Percentiles rank a stretch among this genome's conserved stretches.
These are phyloP conservation scores for Beroe forskalii DNA, from an alignment of 37 sponge, comb jelly and placozoan genomes.

Conservation along the genomic window DNA sequence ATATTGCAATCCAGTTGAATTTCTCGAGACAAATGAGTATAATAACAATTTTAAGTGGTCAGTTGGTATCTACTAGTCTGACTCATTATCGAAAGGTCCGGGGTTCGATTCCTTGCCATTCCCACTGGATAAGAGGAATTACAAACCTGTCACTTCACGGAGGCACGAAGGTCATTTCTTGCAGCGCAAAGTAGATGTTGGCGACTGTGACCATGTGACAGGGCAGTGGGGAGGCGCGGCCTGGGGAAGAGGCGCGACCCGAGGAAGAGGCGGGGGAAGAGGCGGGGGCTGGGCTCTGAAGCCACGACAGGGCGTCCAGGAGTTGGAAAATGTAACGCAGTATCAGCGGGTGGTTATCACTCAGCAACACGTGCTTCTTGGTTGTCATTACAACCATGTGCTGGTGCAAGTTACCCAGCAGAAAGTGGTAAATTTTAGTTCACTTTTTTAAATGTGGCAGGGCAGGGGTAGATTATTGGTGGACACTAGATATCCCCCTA, in stretches of 20 bases:
- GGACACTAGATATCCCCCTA: background rate
- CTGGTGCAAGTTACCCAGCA: conserved; percentile 50
- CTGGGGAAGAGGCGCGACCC: background rate
- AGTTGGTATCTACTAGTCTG: too few relatives aligned
- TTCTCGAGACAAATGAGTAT: too few relatives aligned
- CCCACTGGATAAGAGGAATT: too few relatives aligned
- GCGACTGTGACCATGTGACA: conserved; percentile 20
- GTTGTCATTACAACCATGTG: conserved; percentile 20
- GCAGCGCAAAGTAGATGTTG: conserved; percentile 40
- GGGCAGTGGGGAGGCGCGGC: background rate
- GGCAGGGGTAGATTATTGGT: background rate
- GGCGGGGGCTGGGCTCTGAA: background rate
- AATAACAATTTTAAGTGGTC: too few relatives aligned
- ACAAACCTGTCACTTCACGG: conserved; percentile 12
- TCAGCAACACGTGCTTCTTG: conserved; percentile 35
- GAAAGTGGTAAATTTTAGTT: background rate
- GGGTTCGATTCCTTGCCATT: too few relatives aligned
- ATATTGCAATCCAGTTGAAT: too few relatives aligned
- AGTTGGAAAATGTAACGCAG: conserved; percentile 40
- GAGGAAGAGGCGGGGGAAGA: background rate
- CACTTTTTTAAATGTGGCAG: background rate
- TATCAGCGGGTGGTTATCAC: conserved; percentile 28
- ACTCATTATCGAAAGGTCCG: too few relatives aligned
- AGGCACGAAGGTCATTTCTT: conserved; percentile 37
- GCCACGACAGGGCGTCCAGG: conserved; percentile 52